Percentiles rank a stretch among this genome's conserved stretches.
Conservation (phyloP, 2,888 invertebrate genomes). For the Spicauda simplicius region DNA sequence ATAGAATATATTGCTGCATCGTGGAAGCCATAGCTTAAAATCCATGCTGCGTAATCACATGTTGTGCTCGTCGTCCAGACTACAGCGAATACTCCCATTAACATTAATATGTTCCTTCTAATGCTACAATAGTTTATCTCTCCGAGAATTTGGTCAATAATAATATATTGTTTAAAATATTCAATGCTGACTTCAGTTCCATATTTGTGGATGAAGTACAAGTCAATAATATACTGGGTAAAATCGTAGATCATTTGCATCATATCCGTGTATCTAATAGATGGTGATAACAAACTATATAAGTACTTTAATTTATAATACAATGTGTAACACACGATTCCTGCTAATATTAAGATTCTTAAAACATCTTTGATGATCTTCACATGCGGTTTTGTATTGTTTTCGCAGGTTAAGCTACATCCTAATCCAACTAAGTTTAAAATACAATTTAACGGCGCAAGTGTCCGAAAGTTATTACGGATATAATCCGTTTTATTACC, state of each 20-base stretch:
- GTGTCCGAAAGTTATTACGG: slow-evolving; percentile 46
- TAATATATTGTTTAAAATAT: slow-evolving; percentile 62
- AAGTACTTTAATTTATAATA: slow-evolving; percentile 56
- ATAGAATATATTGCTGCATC: slow-evolving; percentile 52
- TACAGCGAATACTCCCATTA: slow-evolving; percentile 49
- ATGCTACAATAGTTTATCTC: slow-evolving; percentile 46
- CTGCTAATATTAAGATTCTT: slow-evolving; percentile 43
- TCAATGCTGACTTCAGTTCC: slow-evolving; percentile 56
- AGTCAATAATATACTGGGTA: slow-evolving; percentile 62
- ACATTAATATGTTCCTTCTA: slow-evolving; percentile 53
- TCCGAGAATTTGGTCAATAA: slow-evolving; percentile 60
- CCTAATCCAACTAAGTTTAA: slow-evolving; percentile 48
- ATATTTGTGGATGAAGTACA: slow-evolving; percentile 61
- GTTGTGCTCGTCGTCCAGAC: slow-evolving; percentile 55
- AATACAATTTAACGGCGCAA: slow-evolving; percentile 52
- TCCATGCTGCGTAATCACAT: slow-evolving; percentile 62
- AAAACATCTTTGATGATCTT: slow-evolving; percentile 7
- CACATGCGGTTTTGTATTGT: not conserved
- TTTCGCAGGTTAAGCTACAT: not conserved
- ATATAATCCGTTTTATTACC: slow-evolving; percentile 32
- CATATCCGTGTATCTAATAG: slow-evolving; percentile 62
- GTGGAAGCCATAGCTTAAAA: slow-evolving; percentile 51
- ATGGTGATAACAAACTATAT: slow-evolving; percentile 49
- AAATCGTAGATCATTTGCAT: slow-evolving; percentile 62
- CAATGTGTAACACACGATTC: slow-evolving; percentile 50